Evolutionary conservation across 1,140 invertebrate genomes (phyloP), one percentile per base, ranked within the genome.

Genomic region (Lethocerus indicus): DNA sequence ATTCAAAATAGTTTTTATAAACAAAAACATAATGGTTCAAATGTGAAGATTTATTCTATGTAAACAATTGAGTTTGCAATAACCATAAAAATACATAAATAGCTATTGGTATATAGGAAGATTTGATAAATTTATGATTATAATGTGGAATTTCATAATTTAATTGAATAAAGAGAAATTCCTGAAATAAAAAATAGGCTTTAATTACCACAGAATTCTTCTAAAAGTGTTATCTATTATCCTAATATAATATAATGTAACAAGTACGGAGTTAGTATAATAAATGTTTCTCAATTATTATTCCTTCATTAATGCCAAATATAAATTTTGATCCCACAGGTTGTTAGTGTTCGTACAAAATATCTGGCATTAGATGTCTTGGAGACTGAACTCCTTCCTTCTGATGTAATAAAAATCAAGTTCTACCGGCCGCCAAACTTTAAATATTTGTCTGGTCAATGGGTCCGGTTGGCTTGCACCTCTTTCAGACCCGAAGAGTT

Each of bases 381-480:
- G 14, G 87, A 93, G 65, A 96, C 94, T 0, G 92, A 95, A 64
- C 70, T 97, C 18, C 64, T 98, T 35, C 95, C 95, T 9, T 98
- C 94, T 21, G 94, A 91, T 60, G 87, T 92, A 0, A 86, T 91
- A 54, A 91, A 89, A 67, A 81, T 91, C 12, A 88, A 87, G 60
- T 91, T 89, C 61, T 90, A 90, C 59, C 73, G 94, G 25, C 94
- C 94, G 4, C 87, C 90, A 0, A 94, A 95, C 65, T 81, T 98
- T 54, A 95, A 95, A 65, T 98, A 97, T 66, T 71, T 95, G 12
- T 95, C 90, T 28, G 81, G 81, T 9, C 77, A 82, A 63, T 84
- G 80, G 80, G 87, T 98, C 1, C 74, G 94, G 0, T 68, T 98
- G 9, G 82, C 89, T 0, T 98, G 94, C 60, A 93, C 90, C 0